A percentile compares a stretch with the other conserved stretches of the same genome.
phyloP scores from a whole-genome alignment of 1,140 invertebrate genomes.

The Solenopsis fugax region DNA sequence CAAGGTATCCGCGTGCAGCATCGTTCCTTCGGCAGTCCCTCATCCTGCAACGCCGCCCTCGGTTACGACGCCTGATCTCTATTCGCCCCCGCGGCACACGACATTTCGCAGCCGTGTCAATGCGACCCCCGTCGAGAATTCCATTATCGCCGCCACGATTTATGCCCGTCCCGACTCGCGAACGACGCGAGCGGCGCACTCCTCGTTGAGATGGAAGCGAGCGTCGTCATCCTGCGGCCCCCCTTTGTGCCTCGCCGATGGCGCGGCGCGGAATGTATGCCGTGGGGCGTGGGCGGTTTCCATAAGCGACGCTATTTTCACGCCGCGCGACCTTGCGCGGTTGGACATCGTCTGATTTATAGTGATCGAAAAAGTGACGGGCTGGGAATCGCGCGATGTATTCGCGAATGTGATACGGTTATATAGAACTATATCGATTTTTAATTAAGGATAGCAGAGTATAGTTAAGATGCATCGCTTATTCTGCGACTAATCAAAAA shows the following conservation, averaged over 20 bases:
- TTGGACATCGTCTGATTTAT: slow-evolving; percentile 49
- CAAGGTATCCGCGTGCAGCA: background rate
- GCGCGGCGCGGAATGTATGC: slow-evolving; percentile 58
- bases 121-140: slow-evolving; percentile 85
- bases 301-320: slow-evolving; percentile 60
- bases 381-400: background rate
- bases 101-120: slow-evolving; percentile 82
- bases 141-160: slow-evolving; percentile 84
- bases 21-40: slow-evolving; percentile 18
- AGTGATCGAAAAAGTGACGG: slow-evolving; percentile 55
- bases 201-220: slow-evolving; percentile 63
- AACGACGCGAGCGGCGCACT: slow-evolving; percentile 54
- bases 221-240: slow-evolving; percentile 12
- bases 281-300: slow-evolving; percentile 42
- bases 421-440: background rate
- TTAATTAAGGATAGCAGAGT: background rate
- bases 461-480: background rate
- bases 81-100: slow-evolving; percentile 73
- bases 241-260: slow-evolving; percentile 55
- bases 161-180: slow-evolving; percentile 64
- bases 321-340: slow-evolving; percentile 48
- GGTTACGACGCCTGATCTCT: slow-evolving; percentile 74
- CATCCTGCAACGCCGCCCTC: slow-evolving; percentile 53
- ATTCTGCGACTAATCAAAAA: background rate
- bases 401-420: background rate